Evolutionary conservation across 64 coral and sea anemone species (phyloP), one percentile per base, ranked within the genome.

Genomic region (Acropora yongei): DNA sequence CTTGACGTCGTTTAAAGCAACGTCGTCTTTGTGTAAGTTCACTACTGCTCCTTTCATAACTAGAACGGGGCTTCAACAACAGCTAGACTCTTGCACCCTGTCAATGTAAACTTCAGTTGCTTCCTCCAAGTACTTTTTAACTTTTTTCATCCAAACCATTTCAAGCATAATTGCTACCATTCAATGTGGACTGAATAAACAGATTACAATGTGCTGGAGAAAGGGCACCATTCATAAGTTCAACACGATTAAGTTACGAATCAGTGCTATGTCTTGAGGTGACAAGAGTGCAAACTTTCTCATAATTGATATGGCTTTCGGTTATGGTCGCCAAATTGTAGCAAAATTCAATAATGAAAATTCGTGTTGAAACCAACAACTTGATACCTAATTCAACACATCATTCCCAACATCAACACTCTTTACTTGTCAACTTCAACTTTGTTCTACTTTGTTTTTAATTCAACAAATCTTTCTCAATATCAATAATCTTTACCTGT

Each of bases 21-120:
- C 30, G 72, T 75, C 74, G 74, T 76, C 74, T 76, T 76, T 76
- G 74, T 19, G 41, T 76, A 76, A 76, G 74, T 44, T 74, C 71
- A 19, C 71, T 66, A 66, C 60, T 63, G 60, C 60, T 13, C 60
- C 41, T 13, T 75, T 41, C 1, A 75, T 44, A 5, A 75, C 41
- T 47, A 44, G 73, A 42, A 75, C 73, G 43, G 40, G 73, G 39
- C 73, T 75, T 75, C 73, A 40, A 75, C 73, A 75, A 75, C 40
- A 75, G 73, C 73, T 75, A 42, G 20, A 42, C 73, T 42, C 73
- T 42, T 75, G 73, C 3, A 42, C 43, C 6, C 73, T 4, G 73
- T 75, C 73, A 75, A 75, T 75, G 73, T 75, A 75, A 40, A 75
- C 73, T 42, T 75, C 39, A 42, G 73, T 63, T 8, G 60, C 60